Evolutionary conservation across 2,888 invertebrate genomes (phyloP).

Genomic region (Chymomyza caudatula): DNA sequence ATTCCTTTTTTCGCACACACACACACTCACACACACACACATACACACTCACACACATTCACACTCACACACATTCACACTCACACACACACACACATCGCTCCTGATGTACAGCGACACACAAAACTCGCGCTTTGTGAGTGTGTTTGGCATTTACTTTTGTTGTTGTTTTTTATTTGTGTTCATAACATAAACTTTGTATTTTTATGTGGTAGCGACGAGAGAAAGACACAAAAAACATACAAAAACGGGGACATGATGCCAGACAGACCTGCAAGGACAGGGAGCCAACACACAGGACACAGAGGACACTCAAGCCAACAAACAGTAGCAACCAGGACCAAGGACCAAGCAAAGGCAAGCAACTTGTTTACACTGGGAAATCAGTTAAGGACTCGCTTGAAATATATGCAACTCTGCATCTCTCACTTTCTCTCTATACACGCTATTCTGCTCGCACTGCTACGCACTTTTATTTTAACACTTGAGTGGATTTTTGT

Average conservation of each 20-base stretch:
- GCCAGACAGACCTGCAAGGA: not conserved
- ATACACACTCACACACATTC: conserved; percentile 25
- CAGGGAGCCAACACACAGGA: not conserved
- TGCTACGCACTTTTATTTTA: conserved; percentile 54
- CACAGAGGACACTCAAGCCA: conserved; percentile 19
- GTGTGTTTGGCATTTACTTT: conserved; percentile 29
- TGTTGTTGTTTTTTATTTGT: conserved; percentile 68
- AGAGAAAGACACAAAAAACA: not conserved
- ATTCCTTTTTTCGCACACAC: conserved; percentile 37
- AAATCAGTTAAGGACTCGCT: conserved; percentile 69
- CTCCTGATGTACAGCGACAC: not conserved
- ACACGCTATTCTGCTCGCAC: conserved; percentile 34
- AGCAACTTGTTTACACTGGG: conserved; percentile 66
- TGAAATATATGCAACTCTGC: conserved; percentile 37
- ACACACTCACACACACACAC: conserved; percentile 27
- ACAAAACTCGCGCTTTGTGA: conserved; percentile 23
- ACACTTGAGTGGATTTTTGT: conserved; percentile 73
- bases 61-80: conserved; percentile 7
- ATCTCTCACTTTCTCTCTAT: conserved; percentile 19
- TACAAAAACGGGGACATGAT: conserved; percentile 8
- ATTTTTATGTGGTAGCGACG: conserved; percentile 56
- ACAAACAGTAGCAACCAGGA: not conserved
- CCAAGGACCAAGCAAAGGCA: conserved; percentile 32
- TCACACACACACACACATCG: conserved; percentile 22
- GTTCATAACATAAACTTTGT: conserved; percentile 72